phyloP scores from a whole-genome alignment of 2,888 invertebrate species.

The Alloplasta piceator region DNA sequence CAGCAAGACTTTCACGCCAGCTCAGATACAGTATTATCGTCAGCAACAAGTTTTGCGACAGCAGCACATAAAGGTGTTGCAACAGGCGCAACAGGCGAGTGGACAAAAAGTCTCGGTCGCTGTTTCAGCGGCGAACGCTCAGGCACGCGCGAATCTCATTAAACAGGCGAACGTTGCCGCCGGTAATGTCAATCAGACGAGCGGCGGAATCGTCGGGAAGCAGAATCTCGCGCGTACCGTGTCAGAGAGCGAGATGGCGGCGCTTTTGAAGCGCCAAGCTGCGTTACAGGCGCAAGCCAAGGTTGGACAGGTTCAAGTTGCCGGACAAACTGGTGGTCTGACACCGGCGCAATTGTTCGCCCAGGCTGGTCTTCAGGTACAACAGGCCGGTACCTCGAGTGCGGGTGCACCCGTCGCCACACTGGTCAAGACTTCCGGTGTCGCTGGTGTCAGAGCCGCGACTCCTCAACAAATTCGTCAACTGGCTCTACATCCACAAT shows the following conservation, averaged over 20 bases:
- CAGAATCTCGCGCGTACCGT: conserved; percentile 84
- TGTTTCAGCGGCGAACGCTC: conserved; percentile 76
- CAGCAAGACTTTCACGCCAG: conserved; percentile 84
- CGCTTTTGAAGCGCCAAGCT: conserved; percentile 85
- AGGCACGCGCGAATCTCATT: conserved; percentile 77
- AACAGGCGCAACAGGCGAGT: conserved; percentile 77
- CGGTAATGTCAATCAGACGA: conserved; percentile 63
- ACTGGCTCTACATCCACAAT: conserved; percentile 86
- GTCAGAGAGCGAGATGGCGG: conserved; percentile 86
- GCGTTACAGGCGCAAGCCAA: conserved; percentile 80
- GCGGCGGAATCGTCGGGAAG: conserved; percentile 77
- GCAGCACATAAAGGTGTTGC: conserved; percentile 79
- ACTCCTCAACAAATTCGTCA: conserved; percentile 88
- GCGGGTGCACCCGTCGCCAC: conserved; percentile 86
- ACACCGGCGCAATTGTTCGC: conserved; percentile 86
- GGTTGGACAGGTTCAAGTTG: conserved; percentile 82
- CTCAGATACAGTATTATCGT: conserved; percentile 87
- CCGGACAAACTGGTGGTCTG: conserved; percentile 75
- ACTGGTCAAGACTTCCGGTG: conserved; percentile 86
- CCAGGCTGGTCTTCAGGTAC: conserved; percentile 85
- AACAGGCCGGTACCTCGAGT: conserved; percentile 84
- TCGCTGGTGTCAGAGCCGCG: conserved; percentile 85
- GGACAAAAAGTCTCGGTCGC: conserved; percentile 82
- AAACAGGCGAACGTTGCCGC: conserved; percentile 73
- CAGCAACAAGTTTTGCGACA: conserved; percentile 85